Percentiles rank a stretch among this genome's conserved stretches.
Evolutionary conservation across 2,113 vertebrate genomes (phyloP).

Genomic region (Candoia aspera): DNA sequence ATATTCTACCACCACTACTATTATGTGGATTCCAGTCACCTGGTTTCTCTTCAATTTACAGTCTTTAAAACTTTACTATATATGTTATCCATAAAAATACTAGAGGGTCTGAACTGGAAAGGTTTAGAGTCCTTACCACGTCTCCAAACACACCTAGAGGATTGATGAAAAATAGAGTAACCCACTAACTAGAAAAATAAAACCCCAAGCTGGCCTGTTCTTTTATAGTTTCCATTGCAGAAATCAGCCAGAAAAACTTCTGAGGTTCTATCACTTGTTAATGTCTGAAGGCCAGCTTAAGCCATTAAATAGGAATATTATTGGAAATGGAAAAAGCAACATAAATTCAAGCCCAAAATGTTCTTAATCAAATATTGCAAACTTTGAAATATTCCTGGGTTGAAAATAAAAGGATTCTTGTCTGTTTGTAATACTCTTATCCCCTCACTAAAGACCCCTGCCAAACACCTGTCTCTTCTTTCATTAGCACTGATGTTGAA

Average conservation of each 20-base stretch:
- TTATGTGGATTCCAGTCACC: slow-evolving; percentile 1
- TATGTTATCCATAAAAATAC: background rate
- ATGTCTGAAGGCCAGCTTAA: background rate
- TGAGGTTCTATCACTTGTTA: background rate
- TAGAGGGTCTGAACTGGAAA: background rate
- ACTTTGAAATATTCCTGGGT: background rate
- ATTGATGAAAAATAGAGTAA: background rate
- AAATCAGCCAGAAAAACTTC: background rate
- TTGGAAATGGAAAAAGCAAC: background rate
- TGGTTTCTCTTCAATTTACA: background rate
- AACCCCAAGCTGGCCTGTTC: background rate
- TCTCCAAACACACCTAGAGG: background rate
- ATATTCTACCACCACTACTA: background rate
- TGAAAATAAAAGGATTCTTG: background rate
- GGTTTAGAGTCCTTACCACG: background rate
- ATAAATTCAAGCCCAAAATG: background rate
- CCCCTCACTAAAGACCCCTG: background rate
- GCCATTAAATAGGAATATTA: background rate
- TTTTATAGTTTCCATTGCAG: background rate
- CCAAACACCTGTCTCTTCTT: background rate
- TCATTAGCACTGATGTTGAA: no score
- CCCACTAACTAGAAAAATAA: background rate
- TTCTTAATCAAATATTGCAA: background rate
- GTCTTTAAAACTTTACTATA: background rate
- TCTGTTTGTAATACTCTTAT: background rate